Conservation (phyloP, 1,140 invertebrate species). For the Phenacoccus solenopsis region DNA sequence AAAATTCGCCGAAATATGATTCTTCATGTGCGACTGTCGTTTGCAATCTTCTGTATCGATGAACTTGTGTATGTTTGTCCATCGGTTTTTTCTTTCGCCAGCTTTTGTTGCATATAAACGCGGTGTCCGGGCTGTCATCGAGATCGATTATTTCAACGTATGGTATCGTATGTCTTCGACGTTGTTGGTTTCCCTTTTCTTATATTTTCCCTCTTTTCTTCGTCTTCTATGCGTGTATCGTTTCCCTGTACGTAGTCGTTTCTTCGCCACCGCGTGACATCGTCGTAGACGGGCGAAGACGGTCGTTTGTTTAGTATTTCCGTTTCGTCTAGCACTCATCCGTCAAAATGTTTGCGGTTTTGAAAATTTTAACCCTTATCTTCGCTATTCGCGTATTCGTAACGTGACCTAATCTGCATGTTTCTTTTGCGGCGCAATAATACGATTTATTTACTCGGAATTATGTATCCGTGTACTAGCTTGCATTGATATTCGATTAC, state of each 20-base stretch:
- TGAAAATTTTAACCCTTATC: background rate
- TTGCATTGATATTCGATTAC: no score
- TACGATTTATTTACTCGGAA: no score
- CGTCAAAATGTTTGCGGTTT: slow-evolving; percentile 1
- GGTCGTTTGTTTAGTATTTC: background rate
- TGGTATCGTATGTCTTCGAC: background rate
- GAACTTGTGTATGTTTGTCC: background rate
- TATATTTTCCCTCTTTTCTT: background rate
- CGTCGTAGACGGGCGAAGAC: background rate
- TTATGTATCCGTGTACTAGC: no score
- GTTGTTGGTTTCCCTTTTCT: background rate
- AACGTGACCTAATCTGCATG: background rate
- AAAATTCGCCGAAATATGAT: background rate
- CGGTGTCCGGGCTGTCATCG: background rate
- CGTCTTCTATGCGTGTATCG: background rate
- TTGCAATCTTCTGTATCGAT: background rate
- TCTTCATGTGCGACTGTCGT: background rate
- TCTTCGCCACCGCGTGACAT: background rate
- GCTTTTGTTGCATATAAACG: background rate
- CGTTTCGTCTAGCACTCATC: slow-evolving; percentile 1
- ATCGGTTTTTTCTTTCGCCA: background rate
- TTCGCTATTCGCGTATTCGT: background rate
- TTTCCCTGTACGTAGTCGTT: no score
- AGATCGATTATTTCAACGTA: background rate
- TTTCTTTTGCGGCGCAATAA: no score